Percentiles rank a stretch among this genome's conserved stretches.
phyloP scores from a whole-genome alignment of 2,797 vertebrate genomes.

The Sphaeramia orbicularis region DNA sequence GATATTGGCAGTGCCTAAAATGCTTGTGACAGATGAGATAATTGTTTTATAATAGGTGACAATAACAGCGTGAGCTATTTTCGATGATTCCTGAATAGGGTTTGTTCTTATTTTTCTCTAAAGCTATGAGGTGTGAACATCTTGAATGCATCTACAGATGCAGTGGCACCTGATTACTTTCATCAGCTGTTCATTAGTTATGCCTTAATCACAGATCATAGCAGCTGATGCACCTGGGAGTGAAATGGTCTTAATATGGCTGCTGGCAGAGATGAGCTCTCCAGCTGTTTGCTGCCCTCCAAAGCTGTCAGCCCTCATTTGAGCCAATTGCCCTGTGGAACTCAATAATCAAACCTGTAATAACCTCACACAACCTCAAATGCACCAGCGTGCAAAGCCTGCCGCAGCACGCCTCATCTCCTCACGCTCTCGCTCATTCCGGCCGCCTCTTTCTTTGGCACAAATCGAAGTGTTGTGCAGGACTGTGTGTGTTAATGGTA shows the following conservation, averaged over 20 bases:
- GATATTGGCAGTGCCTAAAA: slow-evolving; percentile 22
- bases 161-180: slow-evolving; percentile 78
- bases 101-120: slow-evolving; percentile 21
- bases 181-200: slow-evolving; percentile 85
- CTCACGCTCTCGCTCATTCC: slow-evolving; percentile 19
- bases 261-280: slow-evolving; percentile 81
- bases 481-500: slow-evolving; percentile 52
- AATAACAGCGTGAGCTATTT: not conserved
- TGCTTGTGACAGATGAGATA: slow-evolving; percentile 30
- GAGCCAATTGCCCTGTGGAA: slow-evolving; percentile 82
- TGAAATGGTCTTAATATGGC: slow-evolving; percentile 80
- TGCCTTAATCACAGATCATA: slow-evolving; percentile 84
- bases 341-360: slow-evolving; percentile 83
- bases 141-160: slow-evolving; percentile 69
- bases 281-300: slow-evolving; percentile 84
- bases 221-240: slow-evolving; percentile 79
- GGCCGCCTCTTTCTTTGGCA: slow-evolving; percentile 30
- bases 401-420: slow-evolving; percentile 42
- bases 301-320: slow-evolving; percentile 85
- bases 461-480: slow-evolving; percentile 46
- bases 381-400: slow-evolving; percentile 46
- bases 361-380: slow-evolving; percentile 75
- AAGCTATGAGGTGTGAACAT: slow-evolving; percentile 42
- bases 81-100: not conserved
- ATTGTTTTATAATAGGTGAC: not conserved